Percentiles rank a stretch among this genome's conserved stretches.
Conservation (phyloP, 2,113 vertebrate genomes). For the Gracilinanus agilis region DNA sequence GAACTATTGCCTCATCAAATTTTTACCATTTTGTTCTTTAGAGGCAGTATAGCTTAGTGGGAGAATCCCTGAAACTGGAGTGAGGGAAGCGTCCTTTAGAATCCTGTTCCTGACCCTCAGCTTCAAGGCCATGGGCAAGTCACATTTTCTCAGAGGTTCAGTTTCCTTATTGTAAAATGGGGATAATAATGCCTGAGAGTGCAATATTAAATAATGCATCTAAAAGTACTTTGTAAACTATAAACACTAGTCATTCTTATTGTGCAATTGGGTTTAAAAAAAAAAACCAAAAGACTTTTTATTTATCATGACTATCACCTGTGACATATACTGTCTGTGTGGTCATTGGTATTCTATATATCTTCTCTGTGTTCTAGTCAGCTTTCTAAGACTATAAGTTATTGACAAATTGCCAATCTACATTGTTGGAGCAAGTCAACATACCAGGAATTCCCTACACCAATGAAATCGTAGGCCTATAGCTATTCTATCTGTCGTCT, state of each 20-base stretch:
- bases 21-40: background rate
- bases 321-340: background rate
- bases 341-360: background rate
- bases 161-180: background rate
- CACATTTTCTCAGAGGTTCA: background rate
- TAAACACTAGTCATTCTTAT: background rate
- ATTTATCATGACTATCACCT: background rate
- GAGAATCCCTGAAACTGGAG: background rate
- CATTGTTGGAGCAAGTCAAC: background rate
- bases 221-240: background rate
- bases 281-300: background rate
- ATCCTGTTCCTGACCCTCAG: background rate
- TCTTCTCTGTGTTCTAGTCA: background rate
- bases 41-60: background rate
- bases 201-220: background rate
- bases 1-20: background rate
- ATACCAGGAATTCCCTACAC: background rate
- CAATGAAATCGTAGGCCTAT: background rate
- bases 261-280: background rate
- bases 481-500: background rate
- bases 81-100: background rate
- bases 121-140: background rate
- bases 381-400: background rate
- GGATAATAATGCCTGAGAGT: background rate
- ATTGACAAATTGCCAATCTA: background rate